Conservation (phyloP, 92 coral and sea anemone species). For the Pocillopora meandrina region DNA sequence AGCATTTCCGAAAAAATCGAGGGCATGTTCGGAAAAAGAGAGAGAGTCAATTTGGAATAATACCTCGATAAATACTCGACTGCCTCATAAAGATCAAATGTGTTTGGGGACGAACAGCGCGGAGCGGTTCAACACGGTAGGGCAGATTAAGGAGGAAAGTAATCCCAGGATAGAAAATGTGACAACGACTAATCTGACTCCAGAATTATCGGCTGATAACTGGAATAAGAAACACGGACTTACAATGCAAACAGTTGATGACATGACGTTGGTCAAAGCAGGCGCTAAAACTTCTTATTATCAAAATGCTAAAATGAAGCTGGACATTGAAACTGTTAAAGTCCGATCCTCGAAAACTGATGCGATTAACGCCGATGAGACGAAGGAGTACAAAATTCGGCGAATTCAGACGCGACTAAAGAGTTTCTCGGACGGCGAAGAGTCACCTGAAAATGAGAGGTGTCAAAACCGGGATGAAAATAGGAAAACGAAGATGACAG, state of each 20-base stretch:
- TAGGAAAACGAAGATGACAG: background rate
- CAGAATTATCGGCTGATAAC: background rate
- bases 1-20: background rate
- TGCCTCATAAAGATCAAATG: background rate
- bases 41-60: background rate
- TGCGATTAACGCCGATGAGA: background rate
- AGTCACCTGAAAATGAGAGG: background rate
- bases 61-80: background rate
- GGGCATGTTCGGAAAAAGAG: background rate
- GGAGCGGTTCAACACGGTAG: background rate
- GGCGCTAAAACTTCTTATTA: background rate
- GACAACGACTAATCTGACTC: background rate
- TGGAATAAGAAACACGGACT: background rate
- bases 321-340: background rate
- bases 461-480: background rate
- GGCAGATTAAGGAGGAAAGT: background rate
- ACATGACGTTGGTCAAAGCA: background rate
- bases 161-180: background rate
- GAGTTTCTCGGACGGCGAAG: background rate
- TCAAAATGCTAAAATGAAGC: conserved; percentile 4
- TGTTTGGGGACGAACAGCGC: background rate
- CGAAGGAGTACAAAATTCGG: background rate
- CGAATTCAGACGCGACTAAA: background rate
- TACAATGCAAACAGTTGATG: background rate
- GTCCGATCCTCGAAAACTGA: background rate